phyloP scores from a whole-genome alignment of 2,113 vertebrate species.

The Hucho hucho region DNA sequence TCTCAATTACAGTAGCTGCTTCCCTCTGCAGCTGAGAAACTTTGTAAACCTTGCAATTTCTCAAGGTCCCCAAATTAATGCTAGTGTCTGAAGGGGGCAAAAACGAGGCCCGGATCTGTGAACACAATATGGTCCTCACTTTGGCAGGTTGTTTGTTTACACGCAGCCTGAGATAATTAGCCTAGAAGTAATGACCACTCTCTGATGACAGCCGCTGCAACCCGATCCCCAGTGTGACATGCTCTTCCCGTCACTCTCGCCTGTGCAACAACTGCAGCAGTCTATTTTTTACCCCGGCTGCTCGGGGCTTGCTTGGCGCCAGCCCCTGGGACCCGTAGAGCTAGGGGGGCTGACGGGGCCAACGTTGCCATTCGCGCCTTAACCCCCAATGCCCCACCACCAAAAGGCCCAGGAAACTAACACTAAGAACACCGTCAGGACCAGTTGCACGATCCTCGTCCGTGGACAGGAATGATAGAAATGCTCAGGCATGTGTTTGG shows the following conservation, averaged over 20 bases:
- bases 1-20: neutral
- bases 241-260: slow-evolving; percentile 72
- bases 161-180: slow-evolving; percentile 75
- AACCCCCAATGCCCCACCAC: slow-evolving; percentile 53
- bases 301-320: slow-evolving; percentile 71
- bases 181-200: slow-evolving; percentile 77
- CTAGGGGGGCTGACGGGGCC: slow-evolving; percentile 57
- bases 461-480: slow-evolving; percentile 27
- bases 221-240: slow-evolving; percentile 62
- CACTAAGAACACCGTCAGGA: slow-evolving; percentile 57
- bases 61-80: slow-evolving; percentile 2
- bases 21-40: neutral
- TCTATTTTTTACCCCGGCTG: slow-evolving; percentile 75
- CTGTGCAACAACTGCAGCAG: slow-evolving; percentile 69
- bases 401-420: slow-evolving; percentile 56
- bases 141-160: slow-evolving; percentile 75
- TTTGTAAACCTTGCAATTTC: neutral
- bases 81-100: slow-evolving; percentile 34
- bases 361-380: slow-evolving; percentile 62
- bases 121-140: slow-evolving; percentile 59
- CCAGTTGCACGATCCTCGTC: slow-evolving; percentile 16
- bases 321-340: slow-evolving; percentile 62
- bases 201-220: slow-evolving; percentile 80
- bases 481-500: slow-evolving; percentile 4
- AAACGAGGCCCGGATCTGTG: slow-evolving; percentile 37